phyloP scores from a whole-genome alignment of 2,888 invertebrate genomes.

The Nymphalis c-album region DNA sequence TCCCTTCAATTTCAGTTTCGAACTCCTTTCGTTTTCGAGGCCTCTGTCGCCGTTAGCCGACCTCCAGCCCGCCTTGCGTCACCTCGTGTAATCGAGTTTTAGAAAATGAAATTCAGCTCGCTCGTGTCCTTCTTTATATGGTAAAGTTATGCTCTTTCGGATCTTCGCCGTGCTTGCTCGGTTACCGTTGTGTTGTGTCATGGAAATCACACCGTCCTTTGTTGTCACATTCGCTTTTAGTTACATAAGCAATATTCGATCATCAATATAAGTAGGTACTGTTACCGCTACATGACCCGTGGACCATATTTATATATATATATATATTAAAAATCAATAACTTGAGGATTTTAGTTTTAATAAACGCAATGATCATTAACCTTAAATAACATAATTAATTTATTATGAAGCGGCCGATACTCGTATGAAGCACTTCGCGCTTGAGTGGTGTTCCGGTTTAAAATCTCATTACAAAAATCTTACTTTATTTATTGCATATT shows the following conservation, averaged over 20 bases:
- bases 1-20: conserved; percentile 78
- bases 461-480: background rate
- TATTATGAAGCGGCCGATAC: background rate
- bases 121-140: conserved; percentile 72
- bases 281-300: conserved; percentile 16
- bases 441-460: conserved; percentile 10
- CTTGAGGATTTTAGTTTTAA: background rate
- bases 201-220: conserved; percentile 40
- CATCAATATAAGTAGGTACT: background rate
- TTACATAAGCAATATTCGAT: conserved; percentile 39
- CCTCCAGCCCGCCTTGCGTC: conserved; percentile 65
- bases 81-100: conserved; percentile 76
- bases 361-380: conserved; percentile 10
- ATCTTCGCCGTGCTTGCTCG: conserved; percentile 43
- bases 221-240: conserved; percentile 43
- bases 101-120: conserved; percentile 79
- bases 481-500: conserved; percentile 23
- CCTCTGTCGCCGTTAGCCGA: conserved; percentile 69
- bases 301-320: background rate
- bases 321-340: background rate
- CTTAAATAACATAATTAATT: conserved; percentile 18
- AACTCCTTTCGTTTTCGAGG: conserved; percentile 76
- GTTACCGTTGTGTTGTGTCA: conserved; percentile 48
- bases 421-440: conserved; percentile 2
- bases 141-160: conserved; percentile 64